These are phyloP conservation scores for Lerema accius DNA, from an alignment of 1,140 invertebrate genomes.

Conservation along the genomic window DNA sequence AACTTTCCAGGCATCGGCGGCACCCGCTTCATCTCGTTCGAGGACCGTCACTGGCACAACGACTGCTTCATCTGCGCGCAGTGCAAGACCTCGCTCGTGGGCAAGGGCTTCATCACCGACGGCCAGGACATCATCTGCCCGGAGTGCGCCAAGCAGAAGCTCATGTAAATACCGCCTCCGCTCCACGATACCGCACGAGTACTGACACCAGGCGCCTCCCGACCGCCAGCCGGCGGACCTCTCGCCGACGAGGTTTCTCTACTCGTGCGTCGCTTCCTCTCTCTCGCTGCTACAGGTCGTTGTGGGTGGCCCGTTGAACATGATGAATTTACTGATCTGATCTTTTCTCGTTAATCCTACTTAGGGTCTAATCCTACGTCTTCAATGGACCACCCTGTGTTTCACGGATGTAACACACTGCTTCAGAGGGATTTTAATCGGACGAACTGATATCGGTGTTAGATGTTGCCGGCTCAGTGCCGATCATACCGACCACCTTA, in stretches of 20 bases:
- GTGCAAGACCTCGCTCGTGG: constrained; percentile 97
- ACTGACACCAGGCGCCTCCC: constrained; percentile 15
- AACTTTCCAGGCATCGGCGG: constrained; percentile 95
- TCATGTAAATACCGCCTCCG: constrained; percentile 87
- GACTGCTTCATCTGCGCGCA: constrained; percentile 99
- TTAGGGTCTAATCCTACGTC: not conserved
- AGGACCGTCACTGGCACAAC: constrained; percentile 99
- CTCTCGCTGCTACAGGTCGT: constrained; percentile 24
- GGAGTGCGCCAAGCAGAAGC: constrained; percentile 98
- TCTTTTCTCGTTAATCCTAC: not conserved
- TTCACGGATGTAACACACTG: not conserved
- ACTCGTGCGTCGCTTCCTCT: constrained; percentile 33
- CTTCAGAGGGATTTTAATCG: not conserved
- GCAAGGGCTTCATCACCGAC: constrained; percentile 99
- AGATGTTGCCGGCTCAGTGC: no score
- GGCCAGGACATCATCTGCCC: constrained; percentile 97
- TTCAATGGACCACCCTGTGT: not conserved
- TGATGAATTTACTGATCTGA: not conserved
- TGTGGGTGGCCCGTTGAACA: not conserved
- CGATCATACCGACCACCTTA: not conserved
- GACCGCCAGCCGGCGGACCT: not conserved
- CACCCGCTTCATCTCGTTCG: constrained; percentile 99
- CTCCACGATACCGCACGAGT: not conserved
- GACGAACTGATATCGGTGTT: not conserved
- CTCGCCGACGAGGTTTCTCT: not conserved